phyloP scores from a whole-genome alignment of 2,113 vertebrate genomes.

The Cololabis saira region DNA sequence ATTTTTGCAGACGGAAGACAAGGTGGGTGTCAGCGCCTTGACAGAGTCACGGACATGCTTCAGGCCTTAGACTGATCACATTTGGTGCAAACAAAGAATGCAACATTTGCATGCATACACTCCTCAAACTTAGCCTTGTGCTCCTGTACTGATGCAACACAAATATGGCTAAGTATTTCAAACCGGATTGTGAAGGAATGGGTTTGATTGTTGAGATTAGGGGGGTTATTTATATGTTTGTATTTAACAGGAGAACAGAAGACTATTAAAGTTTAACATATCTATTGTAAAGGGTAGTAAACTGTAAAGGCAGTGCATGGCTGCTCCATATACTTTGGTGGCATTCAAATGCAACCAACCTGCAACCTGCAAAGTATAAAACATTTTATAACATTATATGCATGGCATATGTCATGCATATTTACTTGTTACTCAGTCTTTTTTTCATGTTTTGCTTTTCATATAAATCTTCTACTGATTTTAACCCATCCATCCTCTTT shows the following conservation, averaged over 20 bases:
- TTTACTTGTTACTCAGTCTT: constrained; percentile 47
- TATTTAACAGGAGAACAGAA: constrained; percentile 36
- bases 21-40: constrained; percentile 82
- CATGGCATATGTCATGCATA: constrained; percentile 54
- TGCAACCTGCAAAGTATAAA: constrained; percentile 7
- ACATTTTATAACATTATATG: constrained; percentile 46
- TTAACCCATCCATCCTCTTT: constrained; percentile 5
- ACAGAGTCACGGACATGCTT: constrained; percentile 76
- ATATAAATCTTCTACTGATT: constrained; percentile 16
- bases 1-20: constrained; percentile 85
- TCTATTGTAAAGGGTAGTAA: constrained; percentile 1
- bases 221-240: constrained; percentile 24
- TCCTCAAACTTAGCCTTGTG: constrained; percentile 15
- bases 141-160: constrained; percentile 28
- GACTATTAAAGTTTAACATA: constrained; percentile 4
- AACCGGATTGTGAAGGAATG: constrained; percentile 43
- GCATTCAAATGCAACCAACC: constrained; percentile 9
- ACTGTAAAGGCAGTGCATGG: constrained; percentile 44
- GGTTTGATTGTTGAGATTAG: constrained; percentile 30
- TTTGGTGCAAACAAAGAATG: constrained; percentile 33
- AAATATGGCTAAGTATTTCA: constrained; percentile 74
- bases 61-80: constrained; percentile 67
- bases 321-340: constrained; percentile 26
- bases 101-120: constrained; percentile 19
- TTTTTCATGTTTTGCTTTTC: constrained; percentile 34